Percentiles rank a stretch among this genome's conserved stretches.
These are phyloP conservation scores for Pipistrellus pipistrellus DNA, from an alignment of 2,797 vertebrate genomes.

Conservation along the genomic window DNA sequence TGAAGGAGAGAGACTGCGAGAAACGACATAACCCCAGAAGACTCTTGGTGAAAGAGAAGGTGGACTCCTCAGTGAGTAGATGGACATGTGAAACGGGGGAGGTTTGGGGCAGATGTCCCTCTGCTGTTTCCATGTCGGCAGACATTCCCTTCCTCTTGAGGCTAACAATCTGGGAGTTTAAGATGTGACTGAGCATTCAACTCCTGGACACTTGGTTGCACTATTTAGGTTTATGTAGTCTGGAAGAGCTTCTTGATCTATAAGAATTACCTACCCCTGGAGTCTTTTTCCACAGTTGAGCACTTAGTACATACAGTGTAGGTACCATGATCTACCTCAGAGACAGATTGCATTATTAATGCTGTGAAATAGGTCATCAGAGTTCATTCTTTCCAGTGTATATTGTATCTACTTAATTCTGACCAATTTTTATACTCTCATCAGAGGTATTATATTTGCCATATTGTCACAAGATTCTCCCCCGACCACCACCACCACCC, in stretches of 20 bases:
- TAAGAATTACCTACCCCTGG: neutral
- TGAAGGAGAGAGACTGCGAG: neutral
- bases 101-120: neutral
- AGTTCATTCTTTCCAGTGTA: neutral
- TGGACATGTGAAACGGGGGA: neutral
- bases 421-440: neutral
- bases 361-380: neutral
- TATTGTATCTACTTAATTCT: neutral
- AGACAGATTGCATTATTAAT: neutral
- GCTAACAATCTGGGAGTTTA: neutral
- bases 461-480: constrained; percentile 30
- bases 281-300: constrained; percentile 47
- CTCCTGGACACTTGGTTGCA: neutral
- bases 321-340: neutral
- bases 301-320: neutral
- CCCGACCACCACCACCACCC: neutral
- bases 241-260: constrained; percentile 16
- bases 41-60: neutral
- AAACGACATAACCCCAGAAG: neutral
- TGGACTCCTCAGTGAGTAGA: neutral
- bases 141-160: neutral
- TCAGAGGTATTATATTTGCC: neutral
- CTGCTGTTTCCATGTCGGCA: neutral
- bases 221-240: neutral
- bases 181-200: neutral